Conservation (phyloP, 2,888 invertebrate species). For the Thecophora atra region DNA sequence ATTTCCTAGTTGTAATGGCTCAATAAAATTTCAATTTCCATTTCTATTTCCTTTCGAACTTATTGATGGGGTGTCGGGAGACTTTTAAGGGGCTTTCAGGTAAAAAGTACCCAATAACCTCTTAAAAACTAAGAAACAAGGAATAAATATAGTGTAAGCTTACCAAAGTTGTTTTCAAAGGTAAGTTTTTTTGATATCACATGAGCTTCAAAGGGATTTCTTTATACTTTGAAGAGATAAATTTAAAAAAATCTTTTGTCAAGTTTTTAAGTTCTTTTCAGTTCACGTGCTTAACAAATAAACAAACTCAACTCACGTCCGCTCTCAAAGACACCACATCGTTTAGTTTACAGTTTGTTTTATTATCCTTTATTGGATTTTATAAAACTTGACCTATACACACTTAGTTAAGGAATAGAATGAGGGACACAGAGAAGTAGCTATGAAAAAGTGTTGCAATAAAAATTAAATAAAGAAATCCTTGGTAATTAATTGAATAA, state of each 20-base stretch:
- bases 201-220: too few species aligned
- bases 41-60: neutral
- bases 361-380: conserved; percentile 27
- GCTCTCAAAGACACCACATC: neutral
- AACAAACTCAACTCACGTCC: conserved; percentile 17
- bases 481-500: too few species aligned
- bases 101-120: too few species aligned
- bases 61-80: too few species aligned
- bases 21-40: neutral
- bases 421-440: too few species aligned
- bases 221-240: neutral
- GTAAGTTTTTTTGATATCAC: too few species aligned
- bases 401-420: neutral
- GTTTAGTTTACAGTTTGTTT: conserved; percentile 3
- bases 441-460: too few species aligned
- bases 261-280: conserved; percentile 1
- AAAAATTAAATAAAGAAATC: too few species aligned
- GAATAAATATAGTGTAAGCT: too few species aligned
- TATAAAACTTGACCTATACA: neutral
- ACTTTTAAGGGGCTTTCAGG: too few species aligned
- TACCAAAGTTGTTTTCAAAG: too few species aligned
- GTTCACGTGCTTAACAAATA: neutral
- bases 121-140: too few species aligned
- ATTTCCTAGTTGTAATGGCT: neutral
- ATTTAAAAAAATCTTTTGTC: neutral